Evolutionary conservation across 2,888 invertebrate genomes (phyloP), one percentile per base, ranked within the genome.

Genomic region (Ormia ochracea): DNA sequence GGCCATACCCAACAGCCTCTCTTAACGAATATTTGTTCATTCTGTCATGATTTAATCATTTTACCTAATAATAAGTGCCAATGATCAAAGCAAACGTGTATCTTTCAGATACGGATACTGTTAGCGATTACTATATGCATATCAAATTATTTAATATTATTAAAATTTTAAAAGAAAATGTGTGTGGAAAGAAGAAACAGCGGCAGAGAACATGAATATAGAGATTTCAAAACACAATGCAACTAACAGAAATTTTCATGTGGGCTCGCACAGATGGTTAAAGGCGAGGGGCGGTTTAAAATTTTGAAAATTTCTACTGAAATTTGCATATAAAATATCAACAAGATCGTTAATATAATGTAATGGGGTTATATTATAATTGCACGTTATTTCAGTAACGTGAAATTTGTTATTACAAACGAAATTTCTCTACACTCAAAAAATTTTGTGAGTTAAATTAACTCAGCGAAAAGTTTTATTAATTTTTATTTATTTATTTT

Each of bases 131-230:
- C n/a, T n/a, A n/a, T n/a, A 65, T 65, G 52, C 63, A 73, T 43
- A 65, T 36, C 6, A 63, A 73, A 73, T 65, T 73, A 54, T 73
- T 65, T 63, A 70, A 59, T 28, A 50, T n/a, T n/a, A n/a, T 5
- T 7, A 21, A 50, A 69, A 58, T 38, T 12, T 10, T 3, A 41
- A 41, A 66, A 28, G 17, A 50, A 26, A 58, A 36, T 2, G 17
- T 33, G 14, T n/a, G n/a, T n/a, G n/a, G n/a, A n/a, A 63, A 36
- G 9, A 14, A 28, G 36, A 33, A n/a, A 36, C 19, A n/a, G n/a
- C n/a, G 58, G 36, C 21, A 59, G 36, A 48, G 36, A 70, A 19
- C 36, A 45, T n/a, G 2, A 36, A 3, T n/a, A 36, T 31, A 38
- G 48, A 50, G 17, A 28, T 28, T 41, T 28, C 6, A 50, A 59